These are phyloP conservation scores for Busseola fusca DNA, from an alignment of 2,888 invertebrate species.

Conservation along the genomic window DNA sequence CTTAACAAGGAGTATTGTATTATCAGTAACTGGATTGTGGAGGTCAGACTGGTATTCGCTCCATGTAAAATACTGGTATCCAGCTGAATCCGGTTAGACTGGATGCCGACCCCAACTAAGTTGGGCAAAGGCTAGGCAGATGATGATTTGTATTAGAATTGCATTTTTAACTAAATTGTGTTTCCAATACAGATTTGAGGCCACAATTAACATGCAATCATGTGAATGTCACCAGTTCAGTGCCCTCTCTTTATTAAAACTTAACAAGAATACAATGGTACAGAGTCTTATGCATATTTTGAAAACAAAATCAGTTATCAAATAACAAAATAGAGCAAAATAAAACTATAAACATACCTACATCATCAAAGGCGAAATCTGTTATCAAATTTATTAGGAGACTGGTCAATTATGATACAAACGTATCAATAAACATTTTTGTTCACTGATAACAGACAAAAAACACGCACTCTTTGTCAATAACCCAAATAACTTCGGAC, in stretches of 20 bases:
- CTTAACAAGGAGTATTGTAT: no score
- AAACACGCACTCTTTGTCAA: conserved; percentile 56
- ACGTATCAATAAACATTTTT: conserved; percentile 59
- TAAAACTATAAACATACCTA: conserved; percentile 30
- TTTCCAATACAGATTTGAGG: background rate
- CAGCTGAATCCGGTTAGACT: no score
- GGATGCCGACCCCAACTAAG: no score
- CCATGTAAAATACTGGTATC: no score
- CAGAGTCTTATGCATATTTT: conserved; percentile 23
- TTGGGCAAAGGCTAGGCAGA: no score
- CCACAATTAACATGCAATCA: conserved; percentile 9
- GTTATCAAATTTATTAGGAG: conserved; percentile 49
- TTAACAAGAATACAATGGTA: conserved; percentile 5
- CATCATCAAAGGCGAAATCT: conserved; percentile 30
- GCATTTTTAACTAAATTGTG: background rate
- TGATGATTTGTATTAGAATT: no score
- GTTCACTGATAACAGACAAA: conserved; percentile 64
- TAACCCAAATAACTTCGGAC: conserved; percentile 51
- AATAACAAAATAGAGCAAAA: conserved; percentile 38
- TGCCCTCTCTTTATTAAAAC: conserved; percentile 28
- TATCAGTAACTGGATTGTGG: no score
- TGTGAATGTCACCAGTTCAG: conserved; percentile 51
- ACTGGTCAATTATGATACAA: conserved; percentile 57
- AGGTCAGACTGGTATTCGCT: no score
- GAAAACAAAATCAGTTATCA: conserved; percentile 41